Evolutionary conservation across 2,797 vertebrate genomes (phyloP), one percentile per base, ranked within the genome.

Genomic region (Synaphobranchus kaupii): DNA sequence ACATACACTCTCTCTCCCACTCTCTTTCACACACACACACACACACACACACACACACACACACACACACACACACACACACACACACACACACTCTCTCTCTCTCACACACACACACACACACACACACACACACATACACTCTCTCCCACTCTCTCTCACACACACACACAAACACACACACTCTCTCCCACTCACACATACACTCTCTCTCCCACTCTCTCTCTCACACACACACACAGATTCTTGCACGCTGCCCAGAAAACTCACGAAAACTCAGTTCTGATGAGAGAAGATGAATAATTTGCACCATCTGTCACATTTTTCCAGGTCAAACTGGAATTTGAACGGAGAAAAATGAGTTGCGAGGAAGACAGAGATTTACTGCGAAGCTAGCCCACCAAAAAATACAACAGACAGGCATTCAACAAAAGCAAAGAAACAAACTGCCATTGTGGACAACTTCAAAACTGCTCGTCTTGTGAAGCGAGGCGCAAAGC

Each of bases 11-110:
- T 50, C 48, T 50, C 48, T 50, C 5, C 5, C 48, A 2, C 48
- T 50, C 5, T 50, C 48, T 91, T 84, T 89, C 60, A 89, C 84
- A 89, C 87, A 88, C 56, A 85, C 28, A 68, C 25, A 66, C 44
- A 81, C 84, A 86, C 85, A 84, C 85, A 90, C 82, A 90, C 88
- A 90, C 82, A 89, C 88, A 90, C 90, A 86, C 84, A 89, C 88
- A 89, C 87, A 89, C 48, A 50, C 48, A 7, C 6, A 50, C 48
- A 50, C 48, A 7, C 48, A 7, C 48, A 7, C 48, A 50, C 48
- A 50, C 48, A 50, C 48, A 50, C 48, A 50, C 48, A 50, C 48
- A 50, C 0, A 0, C 48, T 50, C 86, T 73, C 50, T 50, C 6
- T 50, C 48, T 7, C 48, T 50, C 6, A 5, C 48, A 5, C 48